phyloP scores from a whole-genome alignment of 1,140 invertebrate species.

The Drosophila malerkotliana region DNA sequence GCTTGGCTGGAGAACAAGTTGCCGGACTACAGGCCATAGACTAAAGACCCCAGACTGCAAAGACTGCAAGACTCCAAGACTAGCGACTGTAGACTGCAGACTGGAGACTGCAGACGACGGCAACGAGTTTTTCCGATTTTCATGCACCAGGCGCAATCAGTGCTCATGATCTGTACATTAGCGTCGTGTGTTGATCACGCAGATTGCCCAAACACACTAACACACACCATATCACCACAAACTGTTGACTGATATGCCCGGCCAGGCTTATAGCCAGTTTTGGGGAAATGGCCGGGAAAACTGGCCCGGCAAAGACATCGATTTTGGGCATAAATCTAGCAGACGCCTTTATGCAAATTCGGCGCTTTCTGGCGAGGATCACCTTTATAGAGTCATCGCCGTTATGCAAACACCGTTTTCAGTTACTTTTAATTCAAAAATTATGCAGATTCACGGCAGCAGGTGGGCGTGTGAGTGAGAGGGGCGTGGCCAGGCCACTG shows the following conservation, averaged over 20 bases:
- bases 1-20: constrained; percentile 61
- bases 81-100: constrained; percentile 7
- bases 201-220: constrained; percentile 63
- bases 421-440: constrained; percentile 69
- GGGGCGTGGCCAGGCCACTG: constrained; percentile 47
- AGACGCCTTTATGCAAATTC: constrained; percentile 51
- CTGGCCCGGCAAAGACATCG: not conserved
- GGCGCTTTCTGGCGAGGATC: constrained; percentile 22
- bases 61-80: constrained; percentile 3
- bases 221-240: constrained; percentile 11
- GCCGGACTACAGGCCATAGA: constrained; percentile 1
- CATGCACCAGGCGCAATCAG: constrained; percentile 78
- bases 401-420: constrained; percentile 72
- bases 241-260: constrained; percentile 62
- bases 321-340: constrained; percentile 20
- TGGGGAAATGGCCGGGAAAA: not conserved
- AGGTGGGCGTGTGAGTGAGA: constrained; percentile 64
- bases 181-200: constrained; percentile 79
- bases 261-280: constrained; percentile 55
- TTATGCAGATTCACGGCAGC: constrained; percentile 68
- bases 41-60: not conserved
- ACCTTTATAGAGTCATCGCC: constrained; percentile 71
- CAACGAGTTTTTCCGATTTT: constrained; percentile 78
- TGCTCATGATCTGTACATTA: constrained; percentile 82
- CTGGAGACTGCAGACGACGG: constrained; percentile 2